Percentiles rank a stretch among this genome's conserved stretches.
These are phyloP conservation scores for Lophius piscatorius DNA, from an alignment of 2,113 vertebrate genomes.

Conservation along the genomic window DNA sequence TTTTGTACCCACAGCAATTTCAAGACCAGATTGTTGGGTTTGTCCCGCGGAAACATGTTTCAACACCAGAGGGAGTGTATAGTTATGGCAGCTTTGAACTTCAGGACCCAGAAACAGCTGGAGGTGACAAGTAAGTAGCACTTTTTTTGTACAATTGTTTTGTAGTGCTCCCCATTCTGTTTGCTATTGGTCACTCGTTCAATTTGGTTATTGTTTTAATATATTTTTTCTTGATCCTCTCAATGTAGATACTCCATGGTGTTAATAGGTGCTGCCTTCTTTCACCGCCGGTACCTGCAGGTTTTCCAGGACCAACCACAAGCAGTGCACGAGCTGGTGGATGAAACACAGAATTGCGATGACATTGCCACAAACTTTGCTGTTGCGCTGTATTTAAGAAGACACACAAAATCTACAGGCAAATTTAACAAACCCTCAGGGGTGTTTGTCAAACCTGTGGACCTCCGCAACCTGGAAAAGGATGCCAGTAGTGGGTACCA, in stretches of 20 bases:
- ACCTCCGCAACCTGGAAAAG: constrained; percentile 90
- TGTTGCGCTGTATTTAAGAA: constrained; percentile 79
- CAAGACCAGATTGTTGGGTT: constrained; percentile 95
- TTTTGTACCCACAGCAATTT: constrained; percentile 86
- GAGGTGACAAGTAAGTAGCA: constrained; percentile 81
- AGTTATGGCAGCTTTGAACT: constrained; percentile 93
- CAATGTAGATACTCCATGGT: constrained; percentile 89
- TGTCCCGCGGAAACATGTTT: constrained; percentile 92
- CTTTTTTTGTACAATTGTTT: too few relatives aligned
- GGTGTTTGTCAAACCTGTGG: constrained; percentile 91
- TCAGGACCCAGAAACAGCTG: constrained; percentile 82
- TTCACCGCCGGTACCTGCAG: constrained; percentile 86
- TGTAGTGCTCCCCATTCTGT: too few relatives aligned
- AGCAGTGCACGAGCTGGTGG: constrained; percentile 84
- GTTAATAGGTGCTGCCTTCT: constrained; percentile 93
- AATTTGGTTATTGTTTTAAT: neutral
- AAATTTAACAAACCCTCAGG: constrained; percentile 81
- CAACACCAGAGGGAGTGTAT: constrained; percentile 85
- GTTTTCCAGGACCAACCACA: constrained; percentile 88
- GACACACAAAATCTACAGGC: neutral
- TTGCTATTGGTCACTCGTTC: neutral
- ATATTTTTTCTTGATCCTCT: neutral
- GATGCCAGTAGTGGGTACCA: constrained; percentile 88
- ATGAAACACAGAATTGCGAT: constrained; percentile 94
- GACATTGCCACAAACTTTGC: constrained; percentile 94